Conservation (phyloP, 2,113 vertebrate genomes). For the Dermatemys mawii region DNA sequence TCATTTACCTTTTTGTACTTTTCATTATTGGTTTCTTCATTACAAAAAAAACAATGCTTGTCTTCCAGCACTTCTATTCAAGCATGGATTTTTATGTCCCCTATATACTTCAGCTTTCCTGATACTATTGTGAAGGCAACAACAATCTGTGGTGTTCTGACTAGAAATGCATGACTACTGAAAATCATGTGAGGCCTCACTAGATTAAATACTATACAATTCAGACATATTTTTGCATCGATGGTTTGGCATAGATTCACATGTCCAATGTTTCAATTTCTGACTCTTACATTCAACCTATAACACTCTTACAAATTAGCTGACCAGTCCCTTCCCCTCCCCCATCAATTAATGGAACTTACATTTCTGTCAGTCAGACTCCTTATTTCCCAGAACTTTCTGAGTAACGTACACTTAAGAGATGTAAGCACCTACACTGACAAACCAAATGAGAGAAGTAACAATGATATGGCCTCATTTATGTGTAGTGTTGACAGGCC, state of each 20-base stretch:
- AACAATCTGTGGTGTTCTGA: background rate
- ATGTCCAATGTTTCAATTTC: background rate
- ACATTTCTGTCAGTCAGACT: background rate
- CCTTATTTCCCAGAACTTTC: constrained; percentile 4
- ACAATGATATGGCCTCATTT: background rate
- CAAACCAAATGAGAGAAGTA: background rate
- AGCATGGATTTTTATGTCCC: background rate
- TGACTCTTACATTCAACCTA: background rate
- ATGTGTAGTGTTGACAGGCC: background rate
- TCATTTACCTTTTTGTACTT: background rate
- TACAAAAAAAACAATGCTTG: accelerated
- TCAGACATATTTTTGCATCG: background rate
- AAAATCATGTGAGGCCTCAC: accelerated
- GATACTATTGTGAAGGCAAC: accelerated
- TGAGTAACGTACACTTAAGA: background rate
- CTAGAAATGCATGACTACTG: accelerated
- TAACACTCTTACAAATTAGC: background rate
- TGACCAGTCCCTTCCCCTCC: background rate
- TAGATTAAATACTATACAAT: background rate
- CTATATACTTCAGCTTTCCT: background rate
- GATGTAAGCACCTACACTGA: background rate
- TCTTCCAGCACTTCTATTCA: background rate
- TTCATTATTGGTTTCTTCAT: background rate
- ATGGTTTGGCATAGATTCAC: background rate
- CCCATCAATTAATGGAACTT: background rate